These are phyloP conservation scores for Nomada hirtipes DNA, from an alignment of 2,888 invertebrate species.

Conservation along the genomic window DNA sequence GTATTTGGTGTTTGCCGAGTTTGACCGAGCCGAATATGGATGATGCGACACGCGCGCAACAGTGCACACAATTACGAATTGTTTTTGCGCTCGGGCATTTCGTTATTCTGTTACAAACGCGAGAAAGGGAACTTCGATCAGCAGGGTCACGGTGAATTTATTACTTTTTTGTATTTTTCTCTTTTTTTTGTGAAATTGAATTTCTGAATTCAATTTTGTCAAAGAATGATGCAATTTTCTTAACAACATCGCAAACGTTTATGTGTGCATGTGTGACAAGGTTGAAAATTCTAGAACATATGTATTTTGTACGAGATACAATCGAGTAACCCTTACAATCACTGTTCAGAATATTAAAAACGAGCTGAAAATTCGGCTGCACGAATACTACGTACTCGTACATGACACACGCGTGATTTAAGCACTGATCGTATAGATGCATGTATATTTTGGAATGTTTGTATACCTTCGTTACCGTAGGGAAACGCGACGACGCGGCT, in stretches of 20 bases:
- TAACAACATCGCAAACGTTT: not conserved
- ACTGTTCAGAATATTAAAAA: not conserved
- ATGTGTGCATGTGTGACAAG: not conserved
- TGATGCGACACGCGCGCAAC: conserved; percentile 18
- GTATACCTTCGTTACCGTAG: conserved; percentile 35
- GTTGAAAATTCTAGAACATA: not conserved
- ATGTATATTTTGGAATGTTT: conserved; percentile 6
- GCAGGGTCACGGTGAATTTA: not conserved
- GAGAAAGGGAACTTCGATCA: conserved; percentile 1
- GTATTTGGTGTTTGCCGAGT: conserved; percentile 18
- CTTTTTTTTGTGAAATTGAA: not conserved
- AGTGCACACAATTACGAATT: conserved; percentile 8
- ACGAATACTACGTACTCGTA: not conserved
- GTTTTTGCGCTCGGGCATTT: not conserved
- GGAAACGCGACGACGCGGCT: conserved; percentile 34
- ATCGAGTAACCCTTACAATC: conserved; percentile 6
- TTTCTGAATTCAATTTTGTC: not conserved
- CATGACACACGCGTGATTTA: not conserved
- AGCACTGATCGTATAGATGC: not conserved
- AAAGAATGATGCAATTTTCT: not conserved
- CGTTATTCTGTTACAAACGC: not conserved
- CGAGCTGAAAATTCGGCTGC: not conserved
- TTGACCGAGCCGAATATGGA: conserved; percentile 15
- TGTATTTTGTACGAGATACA: not conserved
- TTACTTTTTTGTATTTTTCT: too few species aligned